Evolutionary conservation across 2,888 invertebrate species (phyloP), one percentile per base, ranked within the genome.

Genomic region (Asteroscopus sphinx): DNA sequence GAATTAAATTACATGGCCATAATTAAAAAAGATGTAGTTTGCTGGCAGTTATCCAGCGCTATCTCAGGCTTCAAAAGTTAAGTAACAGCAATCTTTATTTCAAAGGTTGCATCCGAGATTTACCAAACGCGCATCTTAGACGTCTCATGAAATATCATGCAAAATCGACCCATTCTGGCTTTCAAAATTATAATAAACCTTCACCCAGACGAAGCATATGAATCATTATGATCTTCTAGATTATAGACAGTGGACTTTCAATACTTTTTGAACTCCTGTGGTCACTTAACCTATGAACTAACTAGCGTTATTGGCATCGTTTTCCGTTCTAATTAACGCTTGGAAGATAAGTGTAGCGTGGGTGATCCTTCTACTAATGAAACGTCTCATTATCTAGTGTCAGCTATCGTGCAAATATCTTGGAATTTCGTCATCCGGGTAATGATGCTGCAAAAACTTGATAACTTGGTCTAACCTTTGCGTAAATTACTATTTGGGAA

Each of bases 271-370:
- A 46, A 46, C 36, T 63, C 13, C 9, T 13, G 8, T 13, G 28
- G 16, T 16, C 12, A 39, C 30, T 26, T 21, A 21, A 21, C 21
- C 21, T 45, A 0, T 35, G 47, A 30, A 47, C 45, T 63, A 15
- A 42, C 40, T 45, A 33, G 7, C 30, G 6, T 16, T 33, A 15
- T 42, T 46, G 49, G 41, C 64, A 49, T n/a, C 9, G 21, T 16
- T 36, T 63, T n/a, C 30, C 15, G 47, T 44, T 39, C 62, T 44
- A 54, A 49, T 36, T 21, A 42, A 49, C 36, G 16, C 11, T 1
- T 37, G 12, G 25, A 9, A 36, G 25, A n/a, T 39, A 21, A 36
- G 0, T 32, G 16, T 9, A 32, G 30, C 47, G 30, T 48, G 13
- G 28, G 16, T 37, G 16, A 7, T 21, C 4, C 3, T 21, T 21